Evolutionary conservation across 1,140 invertebrate genomes (phyloP), one percentile per base, ranked within the genome.

Genomic region (Druon quercuslanigerum): DNA sequence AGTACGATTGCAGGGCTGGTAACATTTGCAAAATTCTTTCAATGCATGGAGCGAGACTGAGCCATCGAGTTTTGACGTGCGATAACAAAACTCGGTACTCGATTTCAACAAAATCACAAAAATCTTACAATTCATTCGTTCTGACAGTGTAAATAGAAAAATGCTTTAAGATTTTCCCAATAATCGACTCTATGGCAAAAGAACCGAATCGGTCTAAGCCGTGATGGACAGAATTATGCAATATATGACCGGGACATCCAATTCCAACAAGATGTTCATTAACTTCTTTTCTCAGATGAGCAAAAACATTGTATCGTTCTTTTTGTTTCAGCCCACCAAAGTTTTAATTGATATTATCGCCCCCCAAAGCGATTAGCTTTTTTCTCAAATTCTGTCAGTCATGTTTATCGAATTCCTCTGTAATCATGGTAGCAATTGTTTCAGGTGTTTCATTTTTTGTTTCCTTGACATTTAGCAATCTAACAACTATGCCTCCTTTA

Each of bases 301-400:
- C 14, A 79, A 77, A 86, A 14, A 84, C 76, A 72, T 86, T 85
- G 14, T 81, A 66, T 52, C 74, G 72, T 25, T 82, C 84, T 66
- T 57, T 77, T 70, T 81, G 79, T 54, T 82, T 52, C 9, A 75
- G 54, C 5, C 81, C 83, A 25, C 84, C 86, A 78, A 86, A 86
- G 72, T 87, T 88, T 11, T 79, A 80, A 71, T 87, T 87, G 3
- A 78, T 81, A 70, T 87, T 87, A 71, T 87, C 87, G 52, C 74
- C 86, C 66, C 77, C 80, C 54, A 83, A 84, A 51, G 78, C 79
- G 70, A 86, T 78, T 52, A 85, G 25, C 83, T 88, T 86, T 50
- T 82, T 56, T 50, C 54, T 51, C 13, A 82, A 60, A 78, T 81
- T 1, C 1, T n/a, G n/a, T n/a, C n/a, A n/a, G n/a, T 5, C 19